A percentile compares a stretch with the other conserved stretches of the same genome.
phyloP scores from a whole-genome alignment of 2,888 invertebrate genomes.

The Panopea generosa region DNA sequence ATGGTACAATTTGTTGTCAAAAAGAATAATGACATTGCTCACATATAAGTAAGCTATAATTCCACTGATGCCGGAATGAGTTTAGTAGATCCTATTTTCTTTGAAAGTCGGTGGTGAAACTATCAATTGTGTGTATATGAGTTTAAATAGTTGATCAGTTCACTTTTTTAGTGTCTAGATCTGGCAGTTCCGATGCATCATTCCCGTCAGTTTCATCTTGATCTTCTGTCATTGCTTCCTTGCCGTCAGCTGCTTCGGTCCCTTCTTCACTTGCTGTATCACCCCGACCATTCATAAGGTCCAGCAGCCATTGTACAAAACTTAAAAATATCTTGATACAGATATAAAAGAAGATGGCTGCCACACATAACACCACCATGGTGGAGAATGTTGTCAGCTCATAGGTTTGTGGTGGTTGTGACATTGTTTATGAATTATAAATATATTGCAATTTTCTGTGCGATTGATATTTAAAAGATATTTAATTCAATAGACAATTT shows the following conservation, averaged over 20 bases:
- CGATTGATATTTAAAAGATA: no score
- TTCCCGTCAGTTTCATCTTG: background rate
- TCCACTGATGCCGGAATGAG: no score
- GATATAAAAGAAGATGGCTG: constrained; percentile 31
- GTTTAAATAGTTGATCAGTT: constrained; percentile 11
- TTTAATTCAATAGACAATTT: no score
- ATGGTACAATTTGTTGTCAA: no score
- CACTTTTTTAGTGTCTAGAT: constrained; percentile 17
- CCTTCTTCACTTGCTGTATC: background rate
- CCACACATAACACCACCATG: constrained; percentile 25
- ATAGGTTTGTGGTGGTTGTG: constrained; percentile 50
- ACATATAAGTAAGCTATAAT: no score
- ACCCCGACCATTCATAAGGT: no score
- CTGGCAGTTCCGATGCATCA: constrained; percentile 9
- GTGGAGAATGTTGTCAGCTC: constrained; percentile 47
- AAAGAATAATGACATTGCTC: no score
- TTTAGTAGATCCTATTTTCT: no score
- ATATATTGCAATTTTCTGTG: background rate
- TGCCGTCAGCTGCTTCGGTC: constrained; percentile 2
- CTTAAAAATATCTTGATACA: no score
- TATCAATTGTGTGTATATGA: no score
- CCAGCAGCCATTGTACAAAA: no score
- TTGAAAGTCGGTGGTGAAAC: no score
- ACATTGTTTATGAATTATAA: constrained; percentile 13
- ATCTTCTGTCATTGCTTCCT: background rate